These are phyloP conservation scores for Danaus chrysippus DNA, from an alignment of 2,888 invertebrate genomes.

Conservation along the genomic window DNA sequence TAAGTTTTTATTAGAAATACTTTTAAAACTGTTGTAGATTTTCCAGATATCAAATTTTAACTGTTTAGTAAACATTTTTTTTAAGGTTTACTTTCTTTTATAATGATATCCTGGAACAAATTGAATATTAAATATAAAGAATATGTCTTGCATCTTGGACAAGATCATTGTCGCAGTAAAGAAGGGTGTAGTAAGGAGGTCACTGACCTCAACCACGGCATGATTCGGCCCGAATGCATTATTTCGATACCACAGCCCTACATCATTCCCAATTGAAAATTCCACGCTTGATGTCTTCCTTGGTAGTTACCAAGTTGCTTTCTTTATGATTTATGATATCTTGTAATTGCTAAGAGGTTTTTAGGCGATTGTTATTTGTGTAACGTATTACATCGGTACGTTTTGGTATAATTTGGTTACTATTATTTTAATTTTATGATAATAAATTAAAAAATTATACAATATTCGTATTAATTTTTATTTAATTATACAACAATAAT, in stretches of 20 bases:
- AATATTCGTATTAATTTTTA: too few species aligned
- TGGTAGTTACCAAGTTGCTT: constrained; percentile 63
- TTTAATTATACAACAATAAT: too few species aligned
- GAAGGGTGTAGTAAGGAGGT: constrained; percentile 53
- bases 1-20: not conserved
- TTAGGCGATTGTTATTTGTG: constrained; percentile 35
- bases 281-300: constrained; percentile 71
- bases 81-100: too few species aligned
- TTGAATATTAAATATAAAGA: constrained; percentile 18
- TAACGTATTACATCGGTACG: too few species aligned
- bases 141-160: constrained; percentile 47
- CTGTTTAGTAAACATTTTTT: too few species aligned
- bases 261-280: constrained; percentile 68
- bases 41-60: too few species aligned
- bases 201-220: constrained; percentile 59
- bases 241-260: constrained; percentile 61
- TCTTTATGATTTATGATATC: constrained; percentile 68
- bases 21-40: too few species aligned
- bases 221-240: constrained; percentile 71
- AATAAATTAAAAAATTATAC: too few species aligned
- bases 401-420: too few species aligned
- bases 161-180: constrained; percentile 38
- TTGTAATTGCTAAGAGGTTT: constrained; percentile 51
- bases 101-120: too few species aligned
- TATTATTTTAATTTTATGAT: too few species aligned